phyloP scores from a whole-genome alignment of 2,888 invertebrate genomes.

The Pammene fasciana region DNA sequence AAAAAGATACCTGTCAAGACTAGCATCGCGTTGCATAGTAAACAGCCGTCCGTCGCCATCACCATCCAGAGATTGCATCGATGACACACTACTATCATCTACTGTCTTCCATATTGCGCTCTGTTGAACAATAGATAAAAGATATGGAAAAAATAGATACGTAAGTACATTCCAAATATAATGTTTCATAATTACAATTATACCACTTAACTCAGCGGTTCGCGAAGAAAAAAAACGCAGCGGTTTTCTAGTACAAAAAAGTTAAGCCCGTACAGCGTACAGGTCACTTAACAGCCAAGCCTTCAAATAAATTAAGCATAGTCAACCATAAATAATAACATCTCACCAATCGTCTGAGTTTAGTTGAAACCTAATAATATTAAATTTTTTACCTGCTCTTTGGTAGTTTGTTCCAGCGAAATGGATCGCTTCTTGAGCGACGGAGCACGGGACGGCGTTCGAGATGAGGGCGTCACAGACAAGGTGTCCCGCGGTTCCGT shows the following conservation, averaged over 20 bases:
- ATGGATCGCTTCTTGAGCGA: conserved; percentile 81
- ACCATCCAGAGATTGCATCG: conserved; percentile 90
- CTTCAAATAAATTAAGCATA: too few relatives aligned
- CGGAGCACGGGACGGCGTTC: conserved; percentile 71
- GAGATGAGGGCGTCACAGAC: conserved; percentile 63
- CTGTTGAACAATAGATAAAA: conserved; percentile 48
- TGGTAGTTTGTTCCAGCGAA: conserved; percentile 78
- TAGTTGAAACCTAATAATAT: too few relatives aligned
- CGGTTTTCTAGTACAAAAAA: too few relatives aligned
- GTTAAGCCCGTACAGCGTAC: too few relatives aligned
- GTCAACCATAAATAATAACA: too few relatives aligned
- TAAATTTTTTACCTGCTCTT: conserved; percentile 67
- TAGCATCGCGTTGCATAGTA: conserved; percentile 87
- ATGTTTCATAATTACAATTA: too few relatives aligned
- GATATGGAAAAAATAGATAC: not conserved
- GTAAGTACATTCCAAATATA: too few relatives aligned
- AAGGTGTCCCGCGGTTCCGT: conserved; percentile 78
- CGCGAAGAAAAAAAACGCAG: too few relatives aligned
- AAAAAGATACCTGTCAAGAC: conserved; percentile 87
- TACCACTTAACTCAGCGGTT: too few relatives aligned
- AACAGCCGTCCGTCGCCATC: conserved; percentile 85
- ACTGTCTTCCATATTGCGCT: conserved; percentile 92
- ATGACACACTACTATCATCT: conserved; percentile 93
- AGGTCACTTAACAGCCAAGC: too few relatives aligned
- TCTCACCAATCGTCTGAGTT: too few relatives aligned